phyloP scores from a whole-genome alignment of 2,888 invertebrate genomes.

The Autographa gamma region DNA sequence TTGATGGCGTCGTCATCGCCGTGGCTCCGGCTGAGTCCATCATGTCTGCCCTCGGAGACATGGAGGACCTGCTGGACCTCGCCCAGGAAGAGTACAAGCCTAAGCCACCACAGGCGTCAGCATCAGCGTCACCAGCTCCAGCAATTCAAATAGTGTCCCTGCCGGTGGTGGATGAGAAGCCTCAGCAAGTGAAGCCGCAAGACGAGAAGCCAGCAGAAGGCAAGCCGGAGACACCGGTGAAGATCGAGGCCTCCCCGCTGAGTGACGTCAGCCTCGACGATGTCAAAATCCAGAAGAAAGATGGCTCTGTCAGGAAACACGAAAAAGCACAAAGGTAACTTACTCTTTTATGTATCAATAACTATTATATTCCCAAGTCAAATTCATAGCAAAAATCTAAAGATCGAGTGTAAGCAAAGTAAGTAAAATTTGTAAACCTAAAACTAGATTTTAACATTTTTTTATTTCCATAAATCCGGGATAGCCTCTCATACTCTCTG shows the following conservation, averaged over 20 bases:
- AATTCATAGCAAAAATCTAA: background rate
- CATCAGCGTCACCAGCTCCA: conserved; percentile 36
- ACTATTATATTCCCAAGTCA: background rate
- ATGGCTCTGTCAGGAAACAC: conserved; percentile 72
- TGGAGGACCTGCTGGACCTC: conserved; percentile 81
- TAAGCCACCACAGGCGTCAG: conserved; percentile 54
- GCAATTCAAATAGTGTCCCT: conserved; percentile 25
- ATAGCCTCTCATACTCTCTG: conserved; percentile 31
- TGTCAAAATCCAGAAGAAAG: conserved; percentile 75
- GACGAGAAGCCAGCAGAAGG: conserved; percentile 39
- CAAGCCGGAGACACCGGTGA: conserved; percentile 49
- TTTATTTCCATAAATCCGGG: background rate
- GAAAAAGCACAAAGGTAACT: conserved; percentile 81
- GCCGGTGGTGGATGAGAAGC: conserved; percentile 46
- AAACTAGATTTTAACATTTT: background rate
- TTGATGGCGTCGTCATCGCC: conserved; percentile 91
- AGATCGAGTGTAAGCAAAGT: background rate
- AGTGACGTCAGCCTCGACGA: conserved; percentile 73
- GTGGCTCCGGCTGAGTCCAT: conserved; percentile 90
- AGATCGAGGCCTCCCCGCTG: conserved; percentile 59
- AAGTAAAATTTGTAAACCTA: background rate
- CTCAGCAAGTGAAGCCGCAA: conserved; percentile 52
- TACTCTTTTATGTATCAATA: background rate
- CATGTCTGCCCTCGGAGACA: conserved; percentile 86
- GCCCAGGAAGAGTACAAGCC: conserved; percentile 69